Conservation (phyloP, 92 coral and sea anemone species). For the Plumapathes pennacea region DNA sequence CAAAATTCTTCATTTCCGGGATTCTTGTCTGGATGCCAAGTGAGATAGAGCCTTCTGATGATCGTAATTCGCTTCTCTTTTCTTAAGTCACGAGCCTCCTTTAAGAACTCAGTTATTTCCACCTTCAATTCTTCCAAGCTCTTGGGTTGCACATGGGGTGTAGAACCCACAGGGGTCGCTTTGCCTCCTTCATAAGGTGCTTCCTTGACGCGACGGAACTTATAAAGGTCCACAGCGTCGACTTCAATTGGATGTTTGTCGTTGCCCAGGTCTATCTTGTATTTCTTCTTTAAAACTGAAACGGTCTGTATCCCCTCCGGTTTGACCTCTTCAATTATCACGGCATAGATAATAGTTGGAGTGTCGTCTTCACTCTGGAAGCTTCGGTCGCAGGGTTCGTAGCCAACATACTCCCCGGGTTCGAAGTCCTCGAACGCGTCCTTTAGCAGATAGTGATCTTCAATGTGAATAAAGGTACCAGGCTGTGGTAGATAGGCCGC, state of each 20-base stretch:
- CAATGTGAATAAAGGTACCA: slow-evolving; percentile 49
- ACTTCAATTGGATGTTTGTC: slow-evolving; percentile 29
- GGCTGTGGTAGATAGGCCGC: slow-evolving; percentile 37
- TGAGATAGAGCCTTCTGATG: slow-evolving; percentile 61
- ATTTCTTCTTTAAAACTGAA: slow-evolving; percentile 4
- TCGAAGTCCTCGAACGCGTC: slow-evolving; percentile 42
- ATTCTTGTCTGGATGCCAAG: slow-evolving; percentile 89
- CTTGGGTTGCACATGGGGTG: slow-evolving; percentile 4
- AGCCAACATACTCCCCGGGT: slow-evolving; percentile 61
- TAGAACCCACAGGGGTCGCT: slow-evolving; percentile 7
- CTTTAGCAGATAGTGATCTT: slow-evolving; percentile 56
- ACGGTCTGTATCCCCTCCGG: neutral
- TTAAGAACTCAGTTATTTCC: slow-evolving; percentile 46
- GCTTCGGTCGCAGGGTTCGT: slow-evolving; percentile 42
- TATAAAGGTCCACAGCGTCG: slow-evolving; percentile 47
- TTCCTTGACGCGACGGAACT: slow-evolving; percentile 23
- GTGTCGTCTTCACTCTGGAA: slow-evolving; percentile 17
- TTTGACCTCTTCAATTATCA: slow-evolving; percentile 29
- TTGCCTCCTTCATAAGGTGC: slow-evolving; percentile 7
- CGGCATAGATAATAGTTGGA: slow-evolving; percentile 59
- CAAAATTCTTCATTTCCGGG: slow-evolving; percentile 64
- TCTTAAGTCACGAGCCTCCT: slow-evolving; percentile 64
- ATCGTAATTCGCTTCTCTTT: slow-evolving; percentile 40
- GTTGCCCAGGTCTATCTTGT: slow-evolving; percentile 50
- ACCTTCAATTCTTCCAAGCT: slow-evolving; percentile 32